phyloP scores from a whole-genome alignment of 2,797 vertebrate genomes.

The Pogonophryne albipinna region DNA sequence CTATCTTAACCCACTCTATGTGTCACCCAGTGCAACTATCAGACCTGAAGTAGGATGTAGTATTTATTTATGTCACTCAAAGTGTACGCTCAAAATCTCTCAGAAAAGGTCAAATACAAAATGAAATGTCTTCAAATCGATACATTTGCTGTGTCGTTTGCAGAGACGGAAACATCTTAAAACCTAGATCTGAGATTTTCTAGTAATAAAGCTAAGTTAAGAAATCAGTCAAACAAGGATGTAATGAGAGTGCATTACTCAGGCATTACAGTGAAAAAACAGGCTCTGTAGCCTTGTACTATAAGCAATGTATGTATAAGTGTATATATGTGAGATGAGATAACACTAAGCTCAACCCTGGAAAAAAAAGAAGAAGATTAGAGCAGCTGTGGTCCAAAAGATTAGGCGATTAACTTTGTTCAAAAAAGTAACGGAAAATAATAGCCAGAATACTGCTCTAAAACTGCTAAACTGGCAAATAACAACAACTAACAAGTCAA shows the following conservation, averaged over 20 bases:
- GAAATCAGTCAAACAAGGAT: constrained; percentile 42
- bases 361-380: constrained; percentile 56
- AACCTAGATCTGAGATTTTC: constrained; percentile 52
- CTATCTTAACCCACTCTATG: constrained; percentile 24
- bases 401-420: constrained; percentile 42
- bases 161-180: constrained; percentile 38
- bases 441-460: not conserved
- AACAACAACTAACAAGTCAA: constrained; percentile 8
- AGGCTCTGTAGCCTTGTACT: constrained; percentile 36
- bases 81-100: constrained; percentile 18
- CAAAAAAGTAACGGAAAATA: constrained; percentile 42
- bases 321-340: constrained; percentile 39
- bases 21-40: constrained; percentile 30
- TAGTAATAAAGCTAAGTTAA: constrained; percentile 46
- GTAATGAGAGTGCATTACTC: constrained; percentile 57
- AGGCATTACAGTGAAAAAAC: constrained; percentile 40
- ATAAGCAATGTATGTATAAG: constrained; percentile 43
- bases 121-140: constrained; percentile 45
- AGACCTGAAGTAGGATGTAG: constrained; percentile 14
- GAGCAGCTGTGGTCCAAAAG: constrained; percentile 37
- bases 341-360: constrained; percentile 59
- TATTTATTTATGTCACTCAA: constrained; percentile 46
- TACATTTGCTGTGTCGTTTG: constrained; percentile 41
- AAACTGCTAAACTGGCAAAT: not conserved
- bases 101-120: constrained; percentile 40